Conservation (phyloP, 2,113 vertebrate genomes). For the Gorsachius goisagi region DNA sequence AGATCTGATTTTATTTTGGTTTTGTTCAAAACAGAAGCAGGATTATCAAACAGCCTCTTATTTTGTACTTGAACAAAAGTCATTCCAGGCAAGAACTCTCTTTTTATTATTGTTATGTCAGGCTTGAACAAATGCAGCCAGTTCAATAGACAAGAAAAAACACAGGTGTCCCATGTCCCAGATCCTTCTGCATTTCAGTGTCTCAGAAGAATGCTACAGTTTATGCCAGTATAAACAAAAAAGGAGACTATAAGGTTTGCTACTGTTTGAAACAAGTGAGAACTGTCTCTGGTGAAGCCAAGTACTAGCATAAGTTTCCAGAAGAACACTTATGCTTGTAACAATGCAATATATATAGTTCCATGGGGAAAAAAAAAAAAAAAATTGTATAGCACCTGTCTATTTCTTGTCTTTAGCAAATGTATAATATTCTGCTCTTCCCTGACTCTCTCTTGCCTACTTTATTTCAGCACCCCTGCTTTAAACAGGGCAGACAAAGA, state of each 20-base stretch:
- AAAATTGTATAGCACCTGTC: neutral
- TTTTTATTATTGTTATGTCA: conserved; percentile 17
- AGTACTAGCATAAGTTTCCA: neutral
- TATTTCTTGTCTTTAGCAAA: neutral
- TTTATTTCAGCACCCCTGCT: neutral
- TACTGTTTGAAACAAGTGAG: neutral
- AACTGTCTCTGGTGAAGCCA: neutral
- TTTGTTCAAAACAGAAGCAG: neutral
- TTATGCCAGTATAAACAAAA: neutral
- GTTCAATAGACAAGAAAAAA: neutral
- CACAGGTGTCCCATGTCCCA: neutral
- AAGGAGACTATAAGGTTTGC: neutral
- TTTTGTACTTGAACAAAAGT: neutral
- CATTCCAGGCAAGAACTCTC: neutral
- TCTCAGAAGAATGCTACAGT: neutral
- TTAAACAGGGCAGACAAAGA: neutral
- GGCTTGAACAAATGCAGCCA: neutral
- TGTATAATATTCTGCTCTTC: neutral
- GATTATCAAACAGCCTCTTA: neutral
- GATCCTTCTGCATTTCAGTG: neutral
- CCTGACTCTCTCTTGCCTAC: neutral
- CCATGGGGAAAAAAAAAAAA: neutral
- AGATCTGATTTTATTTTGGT: neutral
- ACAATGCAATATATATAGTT: neutral
- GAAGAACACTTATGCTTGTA: neutral